phyloP scores from a whole-genome alignment of 2,888 invertebrate species.

The Xestia c-nigrum region DNA sequence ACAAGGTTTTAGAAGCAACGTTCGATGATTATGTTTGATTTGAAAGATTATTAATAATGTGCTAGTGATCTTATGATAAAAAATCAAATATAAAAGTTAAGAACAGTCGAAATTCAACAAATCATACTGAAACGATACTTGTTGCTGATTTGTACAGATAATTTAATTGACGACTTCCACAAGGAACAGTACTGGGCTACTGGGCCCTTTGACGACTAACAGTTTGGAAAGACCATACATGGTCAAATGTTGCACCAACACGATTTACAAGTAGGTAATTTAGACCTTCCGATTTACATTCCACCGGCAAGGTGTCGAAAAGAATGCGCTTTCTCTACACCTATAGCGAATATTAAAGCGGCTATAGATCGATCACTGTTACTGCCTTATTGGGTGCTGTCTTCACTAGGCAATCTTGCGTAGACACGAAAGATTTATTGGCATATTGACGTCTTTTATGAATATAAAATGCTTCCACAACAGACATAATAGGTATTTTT shows the following conservation, averaged over 20 bases:
- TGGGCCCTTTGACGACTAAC: constrained; percentile 6
- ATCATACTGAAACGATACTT: neutral
- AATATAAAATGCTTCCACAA: constrained; percentile 45
- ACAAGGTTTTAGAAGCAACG: constrained; percentile 7
- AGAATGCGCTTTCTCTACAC: constrained; percentile 68
- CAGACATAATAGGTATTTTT: constrained; percentile 14
- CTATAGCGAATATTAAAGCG: constrained; percentile 59
- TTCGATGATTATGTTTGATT: neutral
- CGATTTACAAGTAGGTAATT: constrained; percentile 36
- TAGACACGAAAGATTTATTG: constrained; percentile 49
- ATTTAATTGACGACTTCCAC: constrained; percentile 6
- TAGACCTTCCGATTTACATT: constrained; percentile 56
- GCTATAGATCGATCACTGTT: constrained; percentile 56
- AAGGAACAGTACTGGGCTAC: constrained; percentile 21
- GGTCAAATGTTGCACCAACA: constrained; percentile 15
- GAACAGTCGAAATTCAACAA: neutral
- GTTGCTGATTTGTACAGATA: neutral
- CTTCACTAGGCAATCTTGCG: constrained; percentile 35
- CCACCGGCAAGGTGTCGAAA: constrained; percentile 57
- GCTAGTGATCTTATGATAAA: neutral
- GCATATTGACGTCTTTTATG: constrained; percentile 40
- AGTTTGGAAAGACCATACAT: constrained; percentile 1
- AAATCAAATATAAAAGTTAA: neutral
- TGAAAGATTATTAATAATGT: neutral
- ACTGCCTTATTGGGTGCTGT: constrained; percentile 56